A percentile compares a stretch with the other conserved stretches of the same genome.
Conservation (phyloP, 2,797 vertebrate genomes). For the Galagoides demidoff region DNA sequence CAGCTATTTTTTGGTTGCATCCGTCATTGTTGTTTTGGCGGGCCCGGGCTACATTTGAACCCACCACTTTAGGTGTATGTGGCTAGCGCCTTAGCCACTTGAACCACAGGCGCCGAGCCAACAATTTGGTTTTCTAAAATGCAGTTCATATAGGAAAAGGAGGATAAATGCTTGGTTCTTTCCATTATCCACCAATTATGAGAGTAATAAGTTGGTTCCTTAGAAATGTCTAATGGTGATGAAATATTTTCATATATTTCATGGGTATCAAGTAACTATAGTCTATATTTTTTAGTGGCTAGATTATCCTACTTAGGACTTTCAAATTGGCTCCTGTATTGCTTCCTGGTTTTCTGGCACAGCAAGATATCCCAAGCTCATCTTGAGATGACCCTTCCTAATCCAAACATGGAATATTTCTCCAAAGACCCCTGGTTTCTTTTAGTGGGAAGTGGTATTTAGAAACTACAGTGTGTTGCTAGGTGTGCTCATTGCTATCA, state of each 20-base stretch:
- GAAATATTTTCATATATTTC: constrained; percentile 36
- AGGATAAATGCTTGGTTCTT: constrained; percentile 46
- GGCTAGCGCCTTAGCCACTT: no score
- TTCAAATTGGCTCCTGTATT: neutral
- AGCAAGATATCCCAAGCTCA: constrained; percentile 23
- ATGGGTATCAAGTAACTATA: constrained; percentile 42
- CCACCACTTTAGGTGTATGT: no score
- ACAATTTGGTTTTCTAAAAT: constrained; percentile 46
- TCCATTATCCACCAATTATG: constrained; percentile 42
- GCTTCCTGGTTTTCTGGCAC: constrained; percentile 29
- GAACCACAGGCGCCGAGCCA: neutral
- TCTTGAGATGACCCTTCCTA: constrained; percentile 8
- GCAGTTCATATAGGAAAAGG: constrained; percentile 37
- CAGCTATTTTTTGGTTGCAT: no score
- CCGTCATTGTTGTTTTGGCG: no score
- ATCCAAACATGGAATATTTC: constrained; percentile 48
- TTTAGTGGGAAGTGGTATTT: constrained; percentile 22
- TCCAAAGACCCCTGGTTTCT: constrained; percentile 1
- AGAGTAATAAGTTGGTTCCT: constrained; percentile 45
- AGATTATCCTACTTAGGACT: constrained; percentile 38
- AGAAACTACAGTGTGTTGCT: constrained; percentile 35
- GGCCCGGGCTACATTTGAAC: no score
- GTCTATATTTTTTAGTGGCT: constrained; percentile 18
- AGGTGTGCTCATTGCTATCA: neutral
- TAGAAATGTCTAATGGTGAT: constrained; percentile 45